Evolutionary conservation across 2,888 invertebrate species (phyloP).

Genomic region (Galerucella nymphaeae): DNA sequence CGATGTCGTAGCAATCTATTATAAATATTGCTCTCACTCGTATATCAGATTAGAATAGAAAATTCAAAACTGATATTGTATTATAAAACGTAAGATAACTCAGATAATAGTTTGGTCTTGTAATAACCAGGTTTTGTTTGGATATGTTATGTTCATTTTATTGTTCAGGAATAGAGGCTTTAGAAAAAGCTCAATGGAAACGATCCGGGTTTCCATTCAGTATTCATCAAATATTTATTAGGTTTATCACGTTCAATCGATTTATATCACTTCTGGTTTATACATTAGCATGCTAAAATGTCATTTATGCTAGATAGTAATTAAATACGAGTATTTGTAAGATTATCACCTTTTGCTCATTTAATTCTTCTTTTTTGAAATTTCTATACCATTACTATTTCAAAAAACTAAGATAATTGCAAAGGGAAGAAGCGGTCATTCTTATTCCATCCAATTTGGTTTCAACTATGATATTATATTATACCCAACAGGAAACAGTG

Average conservation of each 20-base stretch:
- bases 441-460: too few species aligned
- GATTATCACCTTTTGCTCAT: not conserved
- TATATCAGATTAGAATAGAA: constrained; percentile 30
- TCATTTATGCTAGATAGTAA: not conserved
- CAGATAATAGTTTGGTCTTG: constrained; percentile 17
- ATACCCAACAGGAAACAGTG: too few species aligned
- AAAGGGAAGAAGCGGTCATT: too few species aligned
- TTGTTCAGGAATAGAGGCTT: constrained; percentile 10
- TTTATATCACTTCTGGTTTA: not conserved
- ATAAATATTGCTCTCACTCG: not conserved
- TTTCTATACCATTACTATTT: too few species aligned
- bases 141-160: constrained; percentile 26
- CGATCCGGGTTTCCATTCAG: not conserved
- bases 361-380: not conserved
- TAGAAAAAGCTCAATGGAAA: not conserved
- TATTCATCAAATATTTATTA: not conserved
- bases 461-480: too few species aligned
- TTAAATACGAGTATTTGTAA: not conserved
- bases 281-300: not conserved
- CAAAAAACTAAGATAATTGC: too few species aligned
- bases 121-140: constrained; percentile 23
- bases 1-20: constrained; percentile 35
- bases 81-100: constrained; percentile 38
- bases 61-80: constrained; percentile 30
- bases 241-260: not conserved